A percentile compares a stretch with the other conserved stretches of the same genome.
Conservation (phyloP, 2,113 vertebrate genomes). For the Muscicapa adusta region DNA sequence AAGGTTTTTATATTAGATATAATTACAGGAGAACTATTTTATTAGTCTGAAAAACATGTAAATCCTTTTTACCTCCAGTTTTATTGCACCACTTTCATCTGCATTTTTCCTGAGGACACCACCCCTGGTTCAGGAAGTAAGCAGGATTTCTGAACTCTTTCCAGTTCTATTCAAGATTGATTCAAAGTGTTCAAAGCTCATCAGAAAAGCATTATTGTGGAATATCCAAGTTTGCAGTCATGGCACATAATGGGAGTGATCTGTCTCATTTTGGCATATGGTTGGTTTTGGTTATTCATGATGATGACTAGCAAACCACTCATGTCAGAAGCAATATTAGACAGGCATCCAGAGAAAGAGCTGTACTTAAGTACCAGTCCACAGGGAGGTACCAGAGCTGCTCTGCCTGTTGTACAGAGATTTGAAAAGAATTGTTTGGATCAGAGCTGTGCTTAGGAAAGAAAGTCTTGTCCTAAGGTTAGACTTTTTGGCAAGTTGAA, state of each 20-base stretch:
- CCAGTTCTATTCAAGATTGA: neutral
- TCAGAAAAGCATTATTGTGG: neutral
- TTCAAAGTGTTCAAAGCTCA: neutral
- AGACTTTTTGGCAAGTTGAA: neutral
- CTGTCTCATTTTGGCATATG: neutral
- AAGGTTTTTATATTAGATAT: neutral
- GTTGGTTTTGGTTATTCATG: neutral
- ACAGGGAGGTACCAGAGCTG: neutral
- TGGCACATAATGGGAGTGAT: neutral
- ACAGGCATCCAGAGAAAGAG: neutral
- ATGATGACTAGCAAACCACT: neutral
- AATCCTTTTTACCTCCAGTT: neutral
- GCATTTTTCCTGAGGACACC: neutral
- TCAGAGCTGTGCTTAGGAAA: neutral
- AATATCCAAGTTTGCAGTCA: neutral
- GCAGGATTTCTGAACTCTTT: neutral
- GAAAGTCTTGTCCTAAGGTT: neutral
- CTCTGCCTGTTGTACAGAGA: neutral
- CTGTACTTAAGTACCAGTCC: neutral
- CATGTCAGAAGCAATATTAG: neutral
- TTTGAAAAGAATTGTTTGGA: neutral
- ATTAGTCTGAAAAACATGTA: neutral
- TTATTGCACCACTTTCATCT: neutral
- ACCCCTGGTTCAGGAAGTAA: neutral
- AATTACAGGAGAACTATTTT: neutral